Conservation (phyloP, 2,888 invertebrate species). For the Hypselothyrea guttata region DNA sequence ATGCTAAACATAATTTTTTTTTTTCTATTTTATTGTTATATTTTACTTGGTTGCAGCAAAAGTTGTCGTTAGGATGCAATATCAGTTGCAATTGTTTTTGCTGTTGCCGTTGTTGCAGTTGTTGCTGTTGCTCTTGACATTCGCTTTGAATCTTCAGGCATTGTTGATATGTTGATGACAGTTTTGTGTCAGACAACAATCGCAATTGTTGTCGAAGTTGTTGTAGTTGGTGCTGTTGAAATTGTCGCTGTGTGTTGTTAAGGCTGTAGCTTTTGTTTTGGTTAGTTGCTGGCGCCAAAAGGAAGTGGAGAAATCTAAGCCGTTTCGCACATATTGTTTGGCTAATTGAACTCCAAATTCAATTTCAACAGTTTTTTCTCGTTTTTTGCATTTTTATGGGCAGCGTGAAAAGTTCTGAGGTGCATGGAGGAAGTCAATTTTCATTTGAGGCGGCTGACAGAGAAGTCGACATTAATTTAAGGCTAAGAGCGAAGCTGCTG, state of each 20-base stretch:
- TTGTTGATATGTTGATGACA: constrained; percentile 64
- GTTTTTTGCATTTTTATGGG: too few relatives aligned
- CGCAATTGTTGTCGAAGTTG: constrained; percentile 30
- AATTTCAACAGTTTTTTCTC: too few relatives aligned
- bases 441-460: background rate
- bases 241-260: constrained; percentile 4
- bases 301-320: constrained; percentile 68
- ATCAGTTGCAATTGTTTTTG: constrained; percentile 22
- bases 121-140: constrained; percentile 45
- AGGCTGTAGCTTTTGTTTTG: constrained; percentile 1
- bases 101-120: constrained; percentile 15
- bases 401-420: too few relatives aligned
- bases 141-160: constrained; percentile 32
- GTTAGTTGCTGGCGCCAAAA: constrained; percentile 34
- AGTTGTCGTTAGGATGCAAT: background rate
- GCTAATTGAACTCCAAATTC: background rate
- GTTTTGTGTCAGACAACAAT: constrained; percentile 59
- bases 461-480: constrained; percentile 3
- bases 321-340: constrained; percentile 3
- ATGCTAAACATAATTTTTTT: too few relatives aligned
- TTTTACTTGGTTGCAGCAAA: constrained; percentile 1
- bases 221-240: constrained; percentile 7
- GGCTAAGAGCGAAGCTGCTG: background rate
- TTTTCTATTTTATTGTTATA: constrained; percentile 10
- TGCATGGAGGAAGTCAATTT: too few relatives aligned